Percentiles rank a stretch among this genome's conserved stretches.
phyloP scores from a whole-genome alignment of 2,113 vertebrate species.

The Passerina amoena region DNA sequence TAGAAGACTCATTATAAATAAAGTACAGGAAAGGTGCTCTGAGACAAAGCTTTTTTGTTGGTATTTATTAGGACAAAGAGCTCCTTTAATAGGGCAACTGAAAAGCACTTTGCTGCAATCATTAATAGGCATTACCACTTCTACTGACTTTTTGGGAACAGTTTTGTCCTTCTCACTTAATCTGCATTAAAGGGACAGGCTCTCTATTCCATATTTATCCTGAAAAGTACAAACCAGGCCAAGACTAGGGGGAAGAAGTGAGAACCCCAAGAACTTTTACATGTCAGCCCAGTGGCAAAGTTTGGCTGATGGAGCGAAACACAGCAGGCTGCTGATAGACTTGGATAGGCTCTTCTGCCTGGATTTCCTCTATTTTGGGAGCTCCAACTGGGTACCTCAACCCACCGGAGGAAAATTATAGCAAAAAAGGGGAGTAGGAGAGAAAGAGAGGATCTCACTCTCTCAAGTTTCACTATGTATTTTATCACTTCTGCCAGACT shows the following conservation, averaged over 20 bases:
- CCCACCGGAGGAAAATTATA: slow-evolving; percentile 39
- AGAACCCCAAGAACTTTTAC: not conserved
- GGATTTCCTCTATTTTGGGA: slow-evolving; percentile 44
- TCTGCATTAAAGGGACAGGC: slow-evolving; percentile 60
- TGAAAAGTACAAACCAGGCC: slow-evolving; percentile 17
- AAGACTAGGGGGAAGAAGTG: not conserved
- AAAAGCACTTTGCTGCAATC: slow-evolving; percentile 72
- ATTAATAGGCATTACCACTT: slow-evolving; percentile 74
- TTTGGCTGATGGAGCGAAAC: not conserved
- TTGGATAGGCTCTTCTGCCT: slow-evolving; percentile 35
- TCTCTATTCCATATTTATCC: slow-evolving; percentile 15
- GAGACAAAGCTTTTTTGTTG: slow-evolving; percentile 72
- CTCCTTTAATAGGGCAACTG: slow-evolving; percentile 76
- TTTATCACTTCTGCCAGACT: slow-evolving; percentile 31
- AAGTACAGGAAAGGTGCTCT: slow-evolving; percentile 79
- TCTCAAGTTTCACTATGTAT: not conserved
- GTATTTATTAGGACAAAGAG: slow-evolving; percentile 80
- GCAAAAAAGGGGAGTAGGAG: slow-evolving; percentile 18
- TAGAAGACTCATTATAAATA: slow-evolving; percentile 81
- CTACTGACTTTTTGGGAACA: slow-evolving; percentile 74
- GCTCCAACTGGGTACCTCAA: slow-evolving; percentile 20
- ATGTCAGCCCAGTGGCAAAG: not conserved
- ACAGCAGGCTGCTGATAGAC: slow-evolving; percentile 7
- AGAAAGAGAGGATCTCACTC: not conserved
- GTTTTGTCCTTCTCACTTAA: slow-evolving; percentile 73